A percentile compares a stretch with the other conserved stretches of the same genome.
Evolutionary conservation across 2,888 invertebrate genomes (phyloP).

Genomic region (Sussaba pulchella): DNA sequence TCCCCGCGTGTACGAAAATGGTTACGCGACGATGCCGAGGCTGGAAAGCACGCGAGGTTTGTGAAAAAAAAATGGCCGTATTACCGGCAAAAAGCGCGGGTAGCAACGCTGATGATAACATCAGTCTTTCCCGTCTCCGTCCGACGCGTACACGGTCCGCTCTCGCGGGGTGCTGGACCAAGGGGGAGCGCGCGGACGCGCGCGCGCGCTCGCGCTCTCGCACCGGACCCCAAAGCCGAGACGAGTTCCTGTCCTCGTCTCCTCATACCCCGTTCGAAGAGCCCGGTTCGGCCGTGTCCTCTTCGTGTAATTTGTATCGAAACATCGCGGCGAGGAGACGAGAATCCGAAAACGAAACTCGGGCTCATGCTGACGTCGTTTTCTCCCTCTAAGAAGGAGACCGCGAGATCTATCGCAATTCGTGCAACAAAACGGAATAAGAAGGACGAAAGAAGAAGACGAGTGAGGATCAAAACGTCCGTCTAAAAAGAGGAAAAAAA

Average conservation of each 20-base stretch:
- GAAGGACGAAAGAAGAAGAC: slow-evolving; percentile 28
- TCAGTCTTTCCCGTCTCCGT: slow-evolving; percentile 76
- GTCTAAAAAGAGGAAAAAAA: slow-evolving; percentile 38
- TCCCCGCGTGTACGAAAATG: slow-evolving; percentile 58
- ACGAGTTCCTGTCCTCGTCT: slow-evolving; percentile 56
- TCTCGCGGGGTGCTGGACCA: too few species aligned
- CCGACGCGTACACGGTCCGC: slow-evolving; percentile 62
- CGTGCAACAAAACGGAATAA: slow-evolving; percentile 39
- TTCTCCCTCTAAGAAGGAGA: slow-evolving; percentile 4
- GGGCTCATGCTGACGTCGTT: slow-evolving; percentile 17
- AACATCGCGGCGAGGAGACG: slow-evolving; percentile 77
- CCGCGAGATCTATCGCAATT: slow-evolving; percentile 55
- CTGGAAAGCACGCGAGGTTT: slow-evolving; percentile 45
- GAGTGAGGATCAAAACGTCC: neutral
- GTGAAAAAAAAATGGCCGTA: slow-evolving; percentile 69
- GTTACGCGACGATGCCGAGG: slow-evolving; percentile 48
- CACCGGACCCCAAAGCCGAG: too few species aligned
- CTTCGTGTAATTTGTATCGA: slow-evolving; percentile 83
- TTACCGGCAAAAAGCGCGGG: slow-evolving; percentile 71
- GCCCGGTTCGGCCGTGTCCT: slow-evolving; percentile 73
- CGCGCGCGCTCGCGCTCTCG: slow-evolving; percentile 56
- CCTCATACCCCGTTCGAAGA: slow-evolving; percentile 53
- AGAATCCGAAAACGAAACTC: slow-evolving; percentile 62
- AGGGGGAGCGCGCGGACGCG: too few species aligned
- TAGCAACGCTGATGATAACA: slow-evolving; percentile 79